phyloP scores from a whole-genome alignment of 2,888 invertebrate species.

The Hirtodrosophila alboralis region DNA sequence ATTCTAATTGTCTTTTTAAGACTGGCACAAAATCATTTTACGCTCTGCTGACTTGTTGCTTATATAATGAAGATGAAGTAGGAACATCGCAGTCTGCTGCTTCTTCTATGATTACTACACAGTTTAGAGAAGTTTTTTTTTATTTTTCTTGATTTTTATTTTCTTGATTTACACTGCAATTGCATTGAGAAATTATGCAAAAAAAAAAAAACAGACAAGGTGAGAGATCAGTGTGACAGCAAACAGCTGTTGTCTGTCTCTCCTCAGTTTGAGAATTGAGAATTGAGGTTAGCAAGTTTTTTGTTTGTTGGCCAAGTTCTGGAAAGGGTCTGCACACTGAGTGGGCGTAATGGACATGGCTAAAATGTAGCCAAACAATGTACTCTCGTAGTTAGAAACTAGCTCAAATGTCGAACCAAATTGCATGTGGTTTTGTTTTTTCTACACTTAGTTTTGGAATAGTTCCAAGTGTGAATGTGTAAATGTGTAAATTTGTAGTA shows the following conservation, averaged over 20 bases:
- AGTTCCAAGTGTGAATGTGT: constrained; percentile 1
- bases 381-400: constrained; percentile 50
- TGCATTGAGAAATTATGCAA: constrained; percentile 59
- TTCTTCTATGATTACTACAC: constrained; percentile 41
- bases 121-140: too few species aligned
- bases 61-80: constrained; percentile 48
- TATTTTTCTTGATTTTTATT: constrained; percentile 52
- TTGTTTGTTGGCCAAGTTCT: constrained; percentile 50
- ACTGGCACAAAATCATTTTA: constrained; percentile 61
- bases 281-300: constrained; percentile 62
- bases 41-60: constrained; percentile 62
- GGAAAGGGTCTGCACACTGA: constrained; percentile 51
- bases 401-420: constrained; percentile 28
- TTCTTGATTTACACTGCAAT: constrained; percentile 43
- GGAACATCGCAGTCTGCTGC: constrained; percentile 23
- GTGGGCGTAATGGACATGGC: constrained; percentile 59
- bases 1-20: constrained; percentile 58
- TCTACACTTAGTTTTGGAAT: too few species aligned
- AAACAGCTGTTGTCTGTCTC: constrained; percentile 64
- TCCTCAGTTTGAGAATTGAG: constrained; percentile 33
- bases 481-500: constrained; percentile 36
- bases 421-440: constrained; percentile 6
- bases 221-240: constrained; percentile 71
- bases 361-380: constrained; percentile 49
- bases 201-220: constrained; percentile 52